phyloP scores from a whole-genome alignment of 2,888 invertebrate genomes.

The Euproctis similis region DNA sequence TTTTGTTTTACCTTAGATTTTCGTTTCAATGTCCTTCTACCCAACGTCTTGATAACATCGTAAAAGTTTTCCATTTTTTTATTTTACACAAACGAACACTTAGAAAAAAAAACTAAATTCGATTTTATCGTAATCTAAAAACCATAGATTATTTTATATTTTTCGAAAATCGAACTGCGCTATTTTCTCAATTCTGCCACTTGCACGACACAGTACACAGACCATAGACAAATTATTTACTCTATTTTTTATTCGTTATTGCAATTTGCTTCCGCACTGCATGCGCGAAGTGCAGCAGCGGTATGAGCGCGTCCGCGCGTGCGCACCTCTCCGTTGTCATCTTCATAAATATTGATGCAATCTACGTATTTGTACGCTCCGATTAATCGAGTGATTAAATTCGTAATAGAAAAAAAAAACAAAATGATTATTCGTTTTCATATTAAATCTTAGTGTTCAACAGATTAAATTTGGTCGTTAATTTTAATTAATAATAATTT shows the following conservation, averaged over 20 bases:
- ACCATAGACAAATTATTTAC: conserved; percentile 11
- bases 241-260: conserved; percentile 22
- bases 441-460: too few species aligned
- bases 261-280: conserved; percentile 51
- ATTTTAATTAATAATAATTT: too few species aligned
- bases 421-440: too few species aligned
- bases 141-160: conserved; percentile 15
- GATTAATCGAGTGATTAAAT: too few species aligned
- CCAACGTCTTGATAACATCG: conserved; percentile 60
- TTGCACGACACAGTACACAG: conserved; percentile 22
- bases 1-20: conserved; percentile 57
- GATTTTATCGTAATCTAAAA: not conserved
- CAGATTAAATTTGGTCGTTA: too few species aligned
- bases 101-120: too few species aligned
- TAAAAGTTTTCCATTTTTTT: conserved; percentile 65
- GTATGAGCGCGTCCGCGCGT: conserved; percentile 43
- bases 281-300: conserved; percentile 54
- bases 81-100: too few species aligned
- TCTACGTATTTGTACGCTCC: conserved; percentile 59
- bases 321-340: conserved; percentile 33
- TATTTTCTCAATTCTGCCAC: conserved; percentile 22
- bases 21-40: conserved; percentile 63
- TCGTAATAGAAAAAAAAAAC: too few species aligned
- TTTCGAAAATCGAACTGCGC: conserved; percentile 16
- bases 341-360: conserved; percentile 71